Evolutionary conservation across 2,113 vertebrate species (phyloP).

Genomic region (Colistium nudipinnis): DNA sequence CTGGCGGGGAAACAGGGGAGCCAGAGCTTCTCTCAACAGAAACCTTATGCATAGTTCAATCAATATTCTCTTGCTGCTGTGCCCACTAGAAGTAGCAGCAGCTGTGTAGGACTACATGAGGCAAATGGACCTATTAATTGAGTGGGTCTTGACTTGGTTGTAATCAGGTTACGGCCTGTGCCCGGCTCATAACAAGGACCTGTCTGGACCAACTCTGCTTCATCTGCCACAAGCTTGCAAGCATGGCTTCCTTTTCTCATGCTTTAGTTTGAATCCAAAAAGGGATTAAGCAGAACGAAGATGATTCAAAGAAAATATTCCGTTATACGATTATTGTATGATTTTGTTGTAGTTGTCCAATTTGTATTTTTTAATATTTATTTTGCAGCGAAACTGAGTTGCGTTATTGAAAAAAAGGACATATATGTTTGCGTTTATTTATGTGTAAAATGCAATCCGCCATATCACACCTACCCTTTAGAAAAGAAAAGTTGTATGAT

Average conservation of each 20-base stretch:
- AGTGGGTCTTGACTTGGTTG: slow-evolving; percentile 58
- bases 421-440: too few relatives aligned
- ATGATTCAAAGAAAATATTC: too few relatives aligned
- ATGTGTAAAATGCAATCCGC: too few relatives aligned
- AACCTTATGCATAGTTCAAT: slow-evolving; percentile 7
- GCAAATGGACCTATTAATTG: slow-evolving; percentile 73
- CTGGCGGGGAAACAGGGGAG: neutral
- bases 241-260: neutral
- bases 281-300: neutral
- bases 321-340: too few relatives aligned
- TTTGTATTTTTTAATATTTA: too few relatives aligned
- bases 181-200: slow-evolving; percentile 48
- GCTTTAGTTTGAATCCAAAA: too few relatives aligned
- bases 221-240: neutral
- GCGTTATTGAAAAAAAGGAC: too few relatives aligned
- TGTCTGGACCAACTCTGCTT: slow-evolving; percentile 11
- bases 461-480: too few relatives aligned
- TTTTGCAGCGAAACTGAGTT: too few relatives aligned
- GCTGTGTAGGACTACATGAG: slow-evolving; percentile 51
- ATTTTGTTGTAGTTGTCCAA: too few relatives aligned
- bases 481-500: too few relatives aligned
- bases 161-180: slow-evolving; percentile 71
- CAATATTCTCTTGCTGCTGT: slow-evolving; percentile 39
- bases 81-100: slow-evolving; percentile 32
- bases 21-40: neutral